phyloP scores from a whole-genome alignment of 2,888 invertebrate species.

The Drosophila pegasa region DNA sequence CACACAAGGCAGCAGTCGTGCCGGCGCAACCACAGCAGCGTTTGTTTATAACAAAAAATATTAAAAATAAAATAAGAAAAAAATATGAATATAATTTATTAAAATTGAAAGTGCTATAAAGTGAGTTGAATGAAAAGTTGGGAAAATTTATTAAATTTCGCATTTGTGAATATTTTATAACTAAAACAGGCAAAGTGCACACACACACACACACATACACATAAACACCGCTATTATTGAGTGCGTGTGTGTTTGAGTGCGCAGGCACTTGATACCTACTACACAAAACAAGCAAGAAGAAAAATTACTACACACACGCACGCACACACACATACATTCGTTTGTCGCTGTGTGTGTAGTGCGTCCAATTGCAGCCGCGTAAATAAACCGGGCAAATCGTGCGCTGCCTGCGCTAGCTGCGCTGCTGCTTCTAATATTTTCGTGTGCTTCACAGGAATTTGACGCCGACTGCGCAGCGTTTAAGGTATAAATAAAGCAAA shows the following conservation, averaged over 20 bases:
- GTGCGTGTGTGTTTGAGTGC: constrained; percentile 37
- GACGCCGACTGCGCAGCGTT: constrained; percentile 30
- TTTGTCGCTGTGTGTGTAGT: constrained; percentile 45
- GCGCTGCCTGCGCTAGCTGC: constrained; percentile 1
- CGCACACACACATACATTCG: constrained; percentile 25
- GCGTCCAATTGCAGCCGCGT: constrained; percentile 62
- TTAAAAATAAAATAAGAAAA: neutral
- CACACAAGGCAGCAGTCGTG: constrained; percentile 9
- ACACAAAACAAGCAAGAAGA: constrained; percentile 27
- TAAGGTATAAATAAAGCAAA: constrained; percentile 27
- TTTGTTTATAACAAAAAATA: constrained; percentile 44
- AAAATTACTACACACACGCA: constrained; percentile 32
- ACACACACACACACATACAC: constrained; percentile 10
- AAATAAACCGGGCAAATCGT: constrained; percentile 69
- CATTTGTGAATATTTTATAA: constrained; percentile 47
- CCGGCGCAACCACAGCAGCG: constrained; percentile 20
- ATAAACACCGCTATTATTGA: constrained; percentile 18
- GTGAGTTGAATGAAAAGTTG: constrained; percentile 28
- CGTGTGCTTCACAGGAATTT: constrained; percentile 54
- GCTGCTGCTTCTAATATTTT: constrained; percentile 26
- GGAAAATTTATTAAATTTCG: constrained; percentile 21
- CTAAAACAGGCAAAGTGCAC: constrained; percentile 25
- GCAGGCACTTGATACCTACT: constrained; percentile 63
- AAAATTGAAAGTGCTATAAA: constrained; percentile 40
- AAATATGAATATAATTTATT: constrained; percentile 8